These are phyloP conservation scores for Ostrea denselamellosa DNA, from an alignment of 1,140 invertebrate species.

Conservation along the genomic window DNA sequence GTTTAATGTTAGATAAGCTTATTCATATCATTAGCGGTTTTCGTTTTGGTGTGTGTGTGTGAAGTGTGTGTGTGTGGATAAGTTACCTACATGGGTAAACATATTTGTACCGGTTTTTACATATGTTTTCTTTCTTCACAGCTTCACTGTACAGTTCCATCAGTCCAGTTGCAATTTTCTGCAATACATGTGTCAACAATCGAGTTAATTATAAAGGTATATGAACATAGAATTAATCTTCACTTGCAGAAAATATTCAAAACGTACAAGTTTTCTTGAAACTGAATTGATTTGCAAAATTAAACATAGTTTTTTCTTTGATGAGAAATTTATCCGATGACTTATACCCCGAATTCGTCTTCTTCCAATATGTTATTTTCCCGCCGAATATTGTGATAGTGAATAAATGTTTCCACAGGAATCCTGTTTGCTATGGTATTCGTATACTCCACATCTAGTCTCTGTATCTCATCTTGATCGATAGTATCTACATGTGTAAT, in stretches of 20 bases:
- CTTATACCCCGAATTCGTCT: neutral
- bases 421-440: conserved; percentile 13
- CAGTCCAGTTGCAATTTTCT: conserved; percentile 45
- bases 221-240: too few species aligned
- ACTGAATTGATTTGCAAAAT: neutral
- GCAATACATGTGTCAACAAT: neutral
- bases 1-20: too few species aligned
- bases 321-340: neutral
- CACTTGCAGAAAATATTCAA: neutral
- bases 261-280: neutral
- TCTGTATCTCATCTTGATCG: neutral
- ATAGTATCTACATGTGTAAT: neutral
- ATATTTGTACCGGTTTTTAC: conserved; percentile 48
- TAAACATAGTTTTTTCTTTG: neutral
- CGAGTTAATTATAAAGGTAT: too few species aligned
- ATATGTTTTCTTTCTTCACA: conserved; percentile 13
- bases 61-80: too few species aligned
- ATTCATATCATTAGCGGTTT: too few species aligned
- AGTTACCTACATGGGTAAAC: conserved; percentile 49
- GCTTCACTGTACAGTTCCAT: conserved; percentile 35
- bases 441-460: conserved; percentile 5
- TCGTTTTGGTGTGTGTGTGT: too few species aligned
- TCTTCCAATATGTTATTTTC: neutral
- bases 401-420: neutral
- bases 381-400: neutral